These are phyloP conservation scores for Epinotia bilunana DNA, from an alignment of 2,888 invertebrate species.

Conservation along the genomic window DNA sequence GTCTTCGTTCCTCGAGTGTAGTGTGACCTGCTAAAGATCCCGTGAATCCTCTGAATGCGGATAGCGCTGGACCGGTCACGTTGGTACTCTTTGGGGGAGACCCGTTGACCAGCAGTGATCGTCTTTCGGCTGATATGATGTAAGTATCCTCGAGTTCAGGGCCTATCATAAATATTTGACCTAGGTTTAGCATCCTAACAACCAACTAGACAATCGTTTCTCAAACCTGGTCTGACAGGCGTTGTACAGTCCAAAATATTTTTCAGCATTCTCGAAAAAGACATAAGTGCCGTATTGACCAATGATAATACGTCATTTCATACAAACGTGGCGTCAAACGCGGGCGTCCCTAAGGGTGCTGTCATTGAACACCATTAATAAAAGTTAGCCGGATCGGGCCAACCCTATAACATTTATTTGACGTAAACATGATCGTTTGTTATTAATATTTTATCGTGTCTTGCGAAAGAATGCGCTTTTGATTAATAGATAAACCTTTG, in stretches of 20 bases:
- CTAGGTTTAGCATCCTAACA: not conserved
- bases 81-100: no score
- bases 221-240: slow-evolving; percentile 14
- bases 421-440: slow-evolving; percentile 38
- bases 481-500: slow-evolving; percentile 16
- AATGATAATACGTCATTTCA: slow-evolving; percentile 3
- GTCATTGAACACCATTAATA: slow-evolving; percentile 43
- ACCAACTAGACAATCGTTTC: slow-evolving; percentile 6
- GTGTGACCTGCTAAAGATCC: no score
- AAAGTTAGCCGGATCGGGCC: slow-evolving; percentile 42
- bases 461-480: slow-evolving; percentile 3
- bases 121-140: no score
- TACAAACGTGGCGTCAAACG: not conserved
- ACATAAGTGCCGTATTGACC: not conserved
- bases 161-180: not conserved
- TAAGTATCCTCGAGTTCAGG: no score
- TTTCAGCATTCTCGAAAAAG: not conserved
- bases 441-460: slow-evolving; percentile 40
- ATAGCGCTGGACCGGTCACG: no score
- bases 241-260: slow-evolving; percentile 25
- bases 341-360: slow-evolving; percentile 35
- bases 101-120: no score
- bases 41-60: no score
- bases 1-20: no score
- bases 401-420: slow-evolving; percentile 45